These are phyloP conservation scores for Netelia inedita DNA, from an alignment of 2,888 invertebrate genomes.

Conservation along the genomic window DNA sequence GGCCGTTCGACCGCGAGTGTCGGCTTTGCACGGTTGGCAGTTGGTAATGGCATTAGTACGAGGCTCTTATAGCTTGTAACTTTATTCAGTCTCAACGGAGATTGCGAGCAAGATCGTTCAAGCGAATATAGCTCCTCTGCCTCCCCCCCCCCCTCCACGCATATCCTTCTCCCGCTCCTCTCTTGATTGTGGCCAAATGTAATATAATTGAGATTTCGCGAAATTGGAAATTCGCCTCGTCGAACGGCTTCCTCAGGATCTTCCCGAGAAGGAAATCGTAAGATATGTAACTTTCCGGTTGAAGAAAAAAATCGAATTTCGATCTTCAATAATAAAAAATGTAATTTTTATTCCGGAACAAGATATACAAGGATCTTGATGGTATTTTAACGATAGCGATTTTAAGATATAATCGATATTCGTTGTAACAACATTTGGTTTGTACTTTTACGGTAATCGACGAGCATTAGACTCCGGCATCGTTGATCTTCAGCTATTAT, in stretches of 20 bases:
- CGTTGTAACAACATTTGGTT: background rate
- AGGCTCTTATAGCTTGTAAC: slow-evolving; percentile 62
- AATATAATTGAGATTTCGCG: slow-evolving; percentile 53
- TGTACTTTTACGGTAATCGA: slow-evolving; percentile 1
- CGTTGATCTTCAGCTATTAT: slow-evolving; percentile 41
- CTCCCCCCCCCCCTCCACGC: background rate
- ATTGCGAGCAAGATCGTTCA: slow-evolving; percentile 54
- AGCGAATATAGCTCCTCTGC: slow-evolving; percentile 11
- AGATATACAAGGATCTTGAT: background rate
- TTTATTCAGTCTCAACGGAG: slow-evolving; percentile 54
- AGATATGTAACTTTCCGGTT: slow-evolving; percentile 29
- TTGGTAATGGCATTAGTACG: slow-evolving; percentile 53
- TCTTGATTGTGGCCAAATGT: slow-evolving; percentile 28
- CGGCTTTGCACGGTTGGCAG: slow-evolving; percentile 42
- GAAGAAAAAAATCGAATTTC: slow-evolving; percentile 9
- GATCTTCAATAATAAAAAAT: background rate
- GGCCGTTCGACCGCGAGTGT: slow-evolving; percentile 25
- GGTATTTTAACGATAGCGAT: background rate
- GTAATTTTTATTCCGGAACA: background rate
- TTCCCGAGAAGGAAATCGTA: slow-evolving; percentile 11
- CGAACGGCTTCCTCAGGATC: slow-evolving; percentile 41
- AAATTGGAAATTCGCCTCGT: slow-evolving; percentile 49
- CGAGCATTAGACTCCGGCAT: slow-evolving; percentile 44
- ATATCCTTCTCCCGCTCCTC: background rate
- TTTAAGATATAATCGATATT: background rate